A percentile compares a stretch with the other conserved stretches of the same genome.
phyloP scores from a whole-genome alignment of 92 coral and sea anemone genomes.

The Epizoanthus fatuus region DNA sequence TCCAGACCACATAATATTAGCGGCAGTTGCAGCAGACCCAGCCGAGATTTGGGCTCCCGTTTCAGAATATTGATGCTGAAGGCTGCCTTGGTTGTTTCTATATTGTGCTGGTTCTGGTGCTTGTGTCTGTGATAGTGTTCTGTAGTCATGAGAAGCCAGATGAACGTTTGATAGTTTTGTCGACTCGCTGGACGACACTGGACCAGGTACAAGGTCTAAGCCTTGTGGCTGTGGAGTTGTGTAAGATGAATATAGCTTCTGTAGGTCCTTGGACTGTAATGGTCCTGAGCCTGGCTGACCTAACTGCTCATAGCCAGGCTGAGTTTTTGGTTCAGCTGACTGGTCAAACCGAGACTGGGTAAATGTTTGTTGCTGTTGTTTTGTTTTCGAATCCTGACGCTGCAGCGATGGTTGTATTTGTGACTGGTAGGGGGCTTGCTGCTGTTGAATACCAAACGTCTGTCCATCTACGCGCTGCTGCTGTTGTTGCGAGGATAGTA shows the following conservation, averaged over 20 bases:
- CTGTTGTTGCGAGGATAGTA: constrained; percentile 7
- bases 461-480: not conserved
- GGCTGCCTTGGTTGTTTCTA: not conserved
- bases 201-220: not conserved
- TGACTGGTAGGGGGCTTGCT: constrained; percentile 5
- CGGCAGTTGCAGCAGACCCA: constrained; percentile 19
- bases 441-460: constrained; percentile 1
- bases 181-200: not conserved
- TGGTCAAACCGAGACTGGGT: constrained; percentile 5
- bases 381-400: constrained; percentile 28
- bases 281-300: not conserved
- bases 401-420: not conserved
- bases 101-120: not conserved
- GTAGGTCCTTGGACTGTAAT: too few relatives aligned
- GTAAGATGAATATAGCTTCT: too few relatives aligned
- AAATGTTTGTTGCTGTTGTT: not conserved
- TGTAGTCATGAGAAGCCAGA: not conserved
- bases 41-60: not conserved
- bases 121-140: constrained; percentile 7
- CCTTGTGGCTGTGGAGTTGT: not conserved
- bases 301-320: constrained; percentile 23
- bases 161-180: not conserved
- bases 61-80: not conserved
- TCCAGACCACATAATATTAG: constrained; percentile 1
- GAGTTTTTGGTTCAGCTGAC: constrained; percentile 12